Percentiles rank a stretch among this genome's conserved stretches.
phyloP scores from a whole-genome alignment of 2,113 vertebrate species.

The Ceyx cyanopectus region DNA sequence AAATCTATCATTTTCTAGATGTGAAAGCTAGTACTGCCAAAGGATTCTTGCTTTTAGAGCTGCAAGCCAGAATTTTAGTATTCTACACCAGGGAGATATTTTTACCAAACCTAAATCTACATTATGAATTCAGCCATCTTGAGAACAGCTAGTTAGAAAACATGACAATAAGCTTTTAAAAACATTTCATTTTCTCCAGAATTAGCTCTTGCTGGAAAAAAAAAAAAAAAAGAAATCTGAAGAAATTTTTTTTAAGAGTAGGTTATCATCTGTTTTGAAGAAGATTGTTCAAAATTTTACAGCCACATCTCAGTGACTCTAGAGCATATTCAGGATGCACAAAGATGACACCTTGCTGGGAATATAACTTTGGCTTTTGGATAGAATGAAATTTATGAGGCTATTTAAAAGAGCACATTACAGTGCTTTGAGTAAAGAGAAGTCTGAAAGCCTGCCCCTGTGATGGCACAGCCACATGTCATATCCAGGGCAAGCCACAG shows the following conservation, averaged over 20 bases:
- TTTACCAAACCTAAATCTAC: not conserved
- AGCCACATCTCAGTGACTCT: not conserved
- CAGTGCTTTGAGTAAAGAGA: accelerated
- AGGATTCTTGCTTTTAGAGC: not conserved
- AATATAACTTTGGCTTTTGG: not conserved
- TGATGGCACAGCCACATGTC: accelerated
- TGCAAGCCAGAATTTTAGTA: not conserved
- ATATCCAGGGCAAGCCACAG: not conserved
- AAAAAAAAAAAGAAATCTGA: not conserved
- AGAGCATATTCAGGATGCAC: not conserved
- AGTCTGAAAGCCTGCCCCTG: not conserved
- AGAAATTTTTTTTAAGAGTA: not conserved
- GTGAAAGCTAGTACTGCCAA: not conserved
- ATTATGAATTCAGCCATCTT: not conserved
- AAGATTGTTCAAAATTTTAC: not conserved
- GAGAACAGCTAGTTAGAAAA: not conserved
- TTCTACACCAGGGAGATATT: not conserved
- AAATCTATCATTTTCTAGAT: not conserved
- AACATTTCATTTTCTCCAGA: not conserved
- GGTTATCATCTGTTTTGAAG: not conserved
- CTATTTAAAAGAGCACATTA: not conserved
- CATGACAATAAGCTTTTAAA: not conserved
- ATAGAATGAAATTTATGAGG: not conserved
- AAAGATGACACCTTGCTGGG: not conserved
- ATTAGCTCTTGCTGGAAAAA: not conserved